phyloP scores from a whole-genome alignment of 2,113 vertebrate species.

The Hipposideros armiger region DNA sequence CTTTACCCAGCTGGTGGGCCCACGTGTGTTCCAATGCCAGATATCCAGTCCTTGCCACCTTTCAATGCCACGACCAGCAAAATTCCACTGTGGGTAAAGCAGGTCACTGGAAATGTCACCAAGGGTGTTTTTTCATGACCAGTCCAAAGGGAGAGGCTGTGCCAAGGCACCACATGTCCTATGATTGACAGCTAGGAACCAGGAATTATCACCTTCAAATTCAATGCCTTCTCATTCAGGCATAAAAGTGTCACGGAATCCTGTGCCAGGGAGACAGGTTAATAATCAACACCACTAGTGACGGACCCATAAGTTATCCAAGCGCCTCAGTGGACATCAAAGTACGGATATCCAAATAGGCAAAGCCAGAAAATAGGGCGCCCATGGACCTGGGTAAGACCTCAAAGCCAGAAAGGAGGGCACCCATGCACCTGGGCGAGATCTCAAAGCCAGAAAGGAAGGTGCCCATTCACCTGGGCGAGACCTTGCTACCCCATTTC shows the following conservation, averaged over 20 bases:
- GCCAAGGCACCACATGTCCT: not conserved
- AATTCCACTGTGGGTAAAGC: not conserved
- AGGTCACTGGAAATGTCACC: not conserved
- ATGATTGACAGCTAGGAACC: not conserved
- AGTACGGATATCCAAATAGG: not conserved
- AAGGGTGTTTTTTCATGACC: not conserved
- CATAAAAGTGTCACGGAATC: not conserved
- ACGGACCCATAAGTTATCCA: not conserved
- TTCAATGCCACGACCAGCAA: not conserved
- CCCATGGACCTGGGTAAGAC: too few relatives aligned
- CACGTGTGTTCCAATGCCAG: not conserved
- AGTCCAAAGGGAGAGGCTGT: not conserved
- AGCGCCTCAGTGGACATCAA: not conserved
- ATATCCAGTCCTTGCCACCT: not conserved
- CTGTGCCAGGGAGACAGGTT: not conserved
- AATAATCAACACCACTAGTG: not conserved
- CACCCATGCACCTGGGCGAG: too few relatives aligned
- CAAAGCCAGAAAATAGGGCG: not conserved
- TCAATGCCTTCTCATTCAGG: not conserved
- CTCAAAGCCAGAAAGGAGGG: not conserved
- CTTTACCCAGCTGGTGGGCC: not conserved
- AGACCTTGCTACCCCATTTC: not conserved
- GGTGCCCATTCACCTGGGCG: too few relatives aligned
- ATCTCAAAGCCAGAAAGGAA: too few relatives aligned
- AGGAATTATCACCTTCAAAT: not conserved